Conservation (phyloP, 2,113 vertebrate genomes). For the Carassius auratus region DNA sequence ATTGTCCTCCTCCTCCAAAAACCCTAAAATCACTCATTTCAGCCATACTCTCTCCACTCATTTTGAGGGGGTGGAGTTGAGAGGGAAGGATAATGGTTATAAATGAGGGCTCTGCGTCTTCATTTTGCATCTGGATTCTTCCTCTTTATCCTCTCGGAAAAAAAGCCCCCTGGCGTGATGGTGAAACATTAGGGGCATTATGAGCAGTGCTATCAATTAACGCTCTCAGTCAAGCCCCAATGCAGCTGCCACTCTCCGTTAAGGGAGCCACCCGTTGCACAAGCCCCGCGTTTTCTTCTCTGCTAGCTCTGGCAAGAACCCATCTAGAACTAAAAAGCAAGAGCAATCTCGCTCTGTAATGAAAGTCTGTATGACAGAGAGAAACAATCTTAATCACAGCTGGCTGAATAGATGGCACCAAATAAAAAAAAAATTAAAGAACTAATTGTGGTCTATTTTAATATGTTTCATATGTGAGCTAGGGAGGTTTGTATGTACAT, state of each 20-base stretch:
- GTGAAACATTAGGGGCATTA: constrained; percentile 47
- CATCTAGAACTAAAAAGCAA: constrained; percentile 27
- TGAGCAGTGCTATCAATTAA: constrained; percentile 51
- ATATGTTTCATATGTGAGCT: not conserved
- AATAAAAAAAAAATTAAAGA: not conserved
- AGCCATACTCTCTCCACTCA: constrained; percentile 16
- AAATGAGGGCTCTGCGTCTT: constrained; percentile 33
- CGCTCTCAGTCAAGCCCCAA: constrained; percentile 26
- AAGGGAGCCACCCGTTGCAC: constrained; percentile 10
- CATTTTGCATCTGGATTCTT: constrained; percentile 40
- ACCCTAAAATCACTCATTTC: not conserved
- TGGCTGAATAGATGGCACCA: constrained; percentile 28
- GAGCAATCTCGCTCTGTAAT: constrained; percentile 37
- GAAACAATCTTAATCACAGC: constrained; percentile 16
- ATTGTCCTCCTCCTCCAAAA: not conserved
- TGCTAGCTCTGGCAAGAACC: not conserved
- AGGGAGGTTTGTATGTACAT: not conserved
- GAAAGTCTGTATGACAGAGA: constrained; percentile 23
- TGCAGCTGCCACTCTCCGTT: constrained; percentile 34
- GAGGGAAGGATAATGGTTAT: constrained; percentile 42
- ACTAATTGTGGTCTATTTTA: constrained; percentile 19
- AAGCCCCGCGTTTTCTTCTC: not conserved
- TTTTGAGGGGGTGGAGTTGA: not conserved
- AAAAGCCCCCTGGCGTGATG: constrained; percentile 29
- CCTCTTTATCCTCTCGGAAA: constrained; percentile 20